A percentile compares a stretch with the other conserved stretches of the same genome.
Evolutionary conservation across 2,888 invertebrate species (phyloP).

Genomic region (Apocheima hispidaria): DNA sequence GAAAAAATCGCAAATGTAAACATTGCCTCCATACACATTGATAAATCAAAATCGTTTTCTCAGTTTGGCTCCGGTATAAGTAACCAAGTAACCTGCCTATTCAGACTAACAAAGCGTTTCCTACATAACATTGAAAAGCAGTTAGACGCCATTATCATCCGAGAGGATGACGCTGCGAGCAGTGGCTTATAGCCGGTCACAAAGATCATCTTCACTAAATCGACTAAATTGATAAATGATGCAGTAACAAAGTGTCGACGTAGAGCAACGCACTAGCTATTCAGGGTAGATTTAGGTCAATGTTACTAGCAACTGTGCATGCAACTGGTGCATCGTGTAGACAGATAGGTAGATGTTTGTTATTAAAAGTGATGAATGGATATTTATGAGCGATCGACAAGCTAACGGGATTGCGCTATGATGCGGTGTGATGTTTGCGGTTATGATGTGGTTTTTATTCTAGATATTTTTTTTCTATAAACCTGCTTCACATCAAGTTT

Average conservation of each 20-base stretch:
- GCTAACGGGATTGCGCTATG: neutral
- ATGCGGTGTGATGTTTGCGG: too few relatives aligned
- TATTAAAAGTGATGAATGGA: conserved; percentile 10
- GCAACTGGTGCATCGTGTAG: conserved; percentile 23
- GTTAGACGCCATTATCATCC: conserved; percentile 11
- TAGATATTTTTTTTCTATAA: neutral
- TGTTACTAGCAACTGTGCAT: conserved; percentile 49
- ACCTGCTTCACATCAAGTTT: neutral
- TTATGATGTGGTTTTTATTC: too few relatives aligned
- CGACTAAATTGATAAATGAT: conserved; percentile 65
- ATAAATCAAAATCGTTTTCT: too few relatives aligned
- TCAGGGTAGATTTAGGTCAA: conserved; percentile 60
- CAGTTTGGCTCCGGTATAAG: too few relatives aligned
- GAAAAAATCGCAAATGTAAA: too few relatives aligned
- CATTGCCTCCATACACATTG: too few relatives aligned
- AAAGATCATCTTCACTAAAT: conserved; percentile 46
- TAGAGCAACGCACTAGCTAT: conserved; percentile 36
- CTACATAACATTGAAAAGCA: conserved; percentile 20
- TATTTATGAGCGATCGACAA: neutral
- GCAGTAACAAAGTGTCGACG: conserved; percentile 53
- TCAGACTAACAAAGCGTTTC: neutral
- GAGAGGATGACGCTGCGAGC: conserved; percentile 18
- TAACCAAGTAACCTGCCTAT: neutral
- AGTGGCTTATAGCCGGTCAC: conserved; percentile 27
- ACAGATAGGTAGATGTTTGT: neutral